A percentile compares a stretch with the other conserved stretches of the same genome.
phyloP scores from a whole-genome alignment of 2,888 invertebrate species.

The Thalpophila matura region DNA sequence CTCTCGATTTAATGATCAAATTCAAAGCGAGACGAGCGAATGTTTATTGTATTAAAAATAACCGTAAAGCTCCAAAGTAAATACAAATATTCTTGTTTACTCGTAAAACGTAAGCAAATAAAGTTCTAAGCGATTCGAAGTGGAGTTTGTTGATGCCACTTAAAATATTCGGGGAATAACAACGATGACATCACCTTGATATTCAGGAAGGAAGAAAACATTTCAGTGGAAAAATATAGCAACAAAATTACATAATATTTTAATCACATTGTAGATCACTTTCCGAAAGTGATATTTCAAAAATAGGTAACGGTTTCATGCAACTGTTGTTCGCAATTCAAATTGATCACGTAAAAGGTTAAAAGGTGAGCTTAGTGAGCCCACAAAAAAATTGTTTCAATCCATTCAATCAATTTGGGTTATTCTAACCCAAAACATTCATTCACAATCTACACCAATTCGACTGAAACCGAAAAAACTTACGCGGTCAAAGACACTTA shows the following conservation, averaged over 20 bases:
- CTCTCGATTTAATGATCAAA: slow-evolving; percentile 18
- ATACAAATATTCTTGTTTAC: slow-evolving; percentile 39
- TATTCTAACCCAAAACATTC: slow-evolving; percentile 1
- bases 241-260: background rate
- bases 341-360: background rate
- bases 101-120: slow-evolving; percentile 31
- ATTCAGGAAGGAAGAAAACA: slow-evolving; percentile 21
- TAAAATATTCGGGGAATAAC: slow-evolving; percentile 43
- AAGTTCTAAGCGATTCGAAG: slow-evolving; percentile 35
- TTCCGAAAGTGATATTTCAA: background rate
- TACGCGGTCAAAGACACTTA: slow-evolving; percentile 22
- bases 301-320: background rate
- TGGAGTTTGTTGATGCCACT: slow-evolving; percentile 35
- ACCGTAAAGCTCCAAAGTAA: slow-evolving; percentile 15
- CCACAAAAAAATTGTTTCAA: background rate
- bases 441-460: background rate
- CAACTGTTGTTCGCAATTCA: background rate
- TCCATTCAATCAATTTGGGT: background rate
- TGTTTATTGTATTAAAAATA: slow-evolving; percentile 22
- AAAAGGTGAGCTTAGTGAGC: background rate
- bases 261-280: background rate
- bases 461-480: background rate
- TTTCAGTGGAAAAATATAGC: slow-evolving; percentile 4
- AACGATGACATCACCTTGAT: slow-evolving; percentile 33
- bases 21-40: slow-evolving; percentile 10